Conservation (phyloP, 92 coral and sea anemone genomes). For the Zoanthus gigantus region DNA sequence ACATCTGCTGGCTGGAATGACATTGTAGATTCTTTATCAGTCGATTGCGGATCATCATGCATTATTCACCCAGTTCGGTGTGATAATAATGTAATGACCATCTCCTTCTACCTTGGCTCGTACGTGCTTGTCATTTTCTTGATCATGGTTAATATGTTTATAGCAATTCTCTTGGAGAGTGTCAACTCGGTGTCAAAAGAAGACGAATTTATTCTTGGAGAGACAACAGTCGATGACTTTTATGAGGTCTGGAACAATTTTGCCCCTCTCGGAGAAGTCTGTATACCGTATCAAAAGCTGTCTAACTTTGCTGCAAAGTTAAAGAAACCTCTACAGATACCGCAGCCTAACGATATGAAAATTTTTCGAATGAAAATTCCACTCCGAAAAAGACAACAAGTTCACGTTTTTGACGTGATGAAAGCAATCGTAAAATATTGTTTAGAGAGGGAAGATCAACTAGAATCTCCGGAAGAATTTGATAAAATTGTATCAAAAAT, state of each 20-base stretch:
- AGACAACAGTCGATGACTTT: conserved; percentile 81
- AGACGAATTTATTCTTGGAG: conserved; percentile 85
- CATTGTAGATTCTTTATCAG: conserved; percentile 75
- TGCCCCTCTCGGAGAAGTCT: conserved; percentile 79
- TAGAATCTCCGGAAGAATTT: conserved; percentile 86
- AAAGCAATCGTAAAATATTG: conserved; percentile 80
- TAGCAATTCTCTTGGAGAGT: conserved; percentile 91
- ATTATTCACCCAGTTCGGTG: conserved; percentile 61
- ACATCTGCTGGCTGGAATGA: conserved; percentile 98
- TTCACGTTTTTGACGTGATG: conserved; percentile 90
- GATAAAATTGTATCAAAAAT: conserved; percentile 76
- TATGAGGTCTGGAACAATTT: conserved; percentile 85
- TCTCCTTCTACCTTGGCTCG: conserved; percentile 68
- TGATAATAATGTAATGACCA: conserved; percentile 65
- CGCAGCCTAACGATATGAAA: conserved; percentile 78
- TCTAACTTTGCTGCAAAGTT: conserved; percentile 83
- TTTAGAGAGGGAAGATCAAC: conserved; percentile 74
- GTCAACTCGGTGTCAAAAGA: conserved; percentile 88
- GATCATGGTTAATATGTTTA: conserved; percentile 95
- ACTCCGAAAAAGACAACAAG: conserved; percentile 81
- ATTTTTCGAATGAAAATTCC: conserved; percentile 81
- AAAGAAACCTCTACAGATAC: conserved; percentile 79
- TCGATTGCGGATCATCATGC: conserved; percentile 65
- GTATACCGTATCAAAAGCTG: conserved; percentile 72
- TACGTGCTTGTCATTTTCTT: conserved; percentile 79